These are phyloP conservation scores for Imbricaverruca yamaguchii DNA, from an alignment of 2,888 invertebrate species.

Conservation along the genomic window DNA sequence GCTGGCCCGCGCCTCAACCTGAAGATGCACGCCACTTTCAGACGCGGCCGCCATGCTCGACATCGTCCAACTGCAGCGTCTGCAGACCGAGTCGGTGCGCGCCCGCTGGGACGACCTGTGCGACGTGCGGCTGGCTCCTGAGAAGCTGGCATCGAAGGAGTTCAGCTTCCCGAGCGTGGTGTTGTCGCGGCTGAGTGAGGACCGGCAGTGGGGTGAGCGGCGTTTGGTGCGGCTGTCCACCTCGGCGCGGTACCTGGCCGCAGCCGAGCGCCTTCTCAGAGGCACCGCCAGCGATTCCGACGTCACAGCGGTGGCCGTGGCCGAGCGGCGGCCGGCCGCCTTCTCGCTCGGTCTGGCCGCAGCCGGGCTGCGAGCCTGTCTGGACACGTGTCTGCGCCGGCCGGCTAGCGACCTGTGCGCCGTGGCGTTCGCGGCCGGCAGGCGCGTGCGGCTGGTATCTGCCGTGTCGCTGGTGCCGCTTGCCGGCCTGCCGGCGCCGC, in stretches of 20 bases:
- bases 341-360: neutral
- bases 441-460: neutral
- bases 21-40: no score
- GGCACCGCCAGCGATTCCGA: neutral
- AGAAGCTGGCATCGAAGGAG: neutral
- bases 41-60: no score
- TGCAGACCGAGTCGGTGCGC: neutral
- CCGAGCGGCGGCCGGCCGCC: neutral
- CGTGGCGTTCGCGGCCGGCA: constrained; percentile 7
- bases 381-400: neutral
- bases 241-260: neutral
- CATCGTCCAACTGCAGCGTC: neutral
- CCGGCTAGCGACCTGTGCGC: neutral
- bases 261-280: neutral
- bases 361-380: neutral
- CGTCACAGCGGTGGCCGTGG: neutral
- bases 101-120: neutral
- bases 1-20: no score
- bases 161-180: neutral
- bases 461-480: neutral
- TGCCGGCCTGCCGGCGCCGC: neutral
- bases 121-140: neutral
- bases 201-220: neutral
- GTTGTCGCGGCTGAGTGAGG: neutral
- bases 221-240: neutral